phyloP scores from a whole-genome alignment of 2,888 invertebrate genomes.

The Byasa hedistus region DNA sequence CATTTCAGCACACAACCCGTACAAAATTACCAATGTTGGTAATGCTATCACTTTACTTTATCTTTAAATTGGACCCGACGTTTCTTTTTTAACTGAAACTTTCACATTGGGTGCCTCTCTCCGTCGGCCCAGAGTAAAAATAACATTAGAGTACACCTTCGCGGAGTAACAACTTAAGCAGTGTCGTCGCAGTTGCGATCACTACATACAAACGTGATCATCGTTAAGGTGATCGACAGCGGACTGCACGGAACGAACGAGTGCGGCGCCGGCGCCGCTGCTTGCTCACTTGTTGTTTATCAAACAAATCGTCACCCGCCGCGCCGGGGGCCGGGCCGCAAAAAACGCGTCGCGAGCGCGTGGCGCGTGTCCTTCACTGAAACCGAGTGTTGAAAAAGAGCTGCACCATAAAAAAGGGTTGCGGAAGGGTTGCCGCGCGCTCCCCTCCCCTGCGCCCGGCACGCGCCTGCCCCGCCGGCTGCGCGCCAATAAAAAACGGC shows the following conservation, averaged over 20 bases:
- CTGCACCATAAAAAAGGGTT: slow-evolving; percentile 67
- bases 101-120: no score
- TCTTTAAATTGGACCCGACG: no score
- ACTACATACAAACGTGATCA: no score
- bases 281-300: slow-evolving; percentile 1
- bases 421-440: slow-evolving; percentile 65
- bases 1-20: neutral
- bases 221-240: no score
- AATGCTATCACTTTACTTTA: no score
- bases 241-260: no score
- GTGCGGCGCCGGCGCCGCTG: slow-evolving; percentile 27
- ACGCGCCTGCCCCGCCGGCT: slow-evolving; percentile 38
- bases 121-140: no score
- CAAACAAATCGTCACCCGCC: slow-evolving; percentile 10
- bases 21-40: no score
- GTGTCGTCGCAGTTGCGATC: no score
- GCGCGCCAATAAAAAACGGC: slow-evolving; percentile 71
- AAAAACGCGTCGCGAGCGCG: slow-evolving; percentile 53
- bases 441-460: slow-evolving; percentile 24
- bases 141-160: no score
- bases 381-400: slow-evolving; percentile 58
- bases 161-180: no score
- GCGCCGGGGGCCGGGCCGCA: slow-evolving; percentile 32
- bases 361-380: slow-evolving; percentile 61
- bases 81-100: no score